Percentiles rank a stretch among this genome's conserved stretches.
These are phyloP conservation scores for Mesorhabditis spiculigera DNA, from an alignment of 2,888 invertebrate genomes.

Conservation along the genomic window DNA sequence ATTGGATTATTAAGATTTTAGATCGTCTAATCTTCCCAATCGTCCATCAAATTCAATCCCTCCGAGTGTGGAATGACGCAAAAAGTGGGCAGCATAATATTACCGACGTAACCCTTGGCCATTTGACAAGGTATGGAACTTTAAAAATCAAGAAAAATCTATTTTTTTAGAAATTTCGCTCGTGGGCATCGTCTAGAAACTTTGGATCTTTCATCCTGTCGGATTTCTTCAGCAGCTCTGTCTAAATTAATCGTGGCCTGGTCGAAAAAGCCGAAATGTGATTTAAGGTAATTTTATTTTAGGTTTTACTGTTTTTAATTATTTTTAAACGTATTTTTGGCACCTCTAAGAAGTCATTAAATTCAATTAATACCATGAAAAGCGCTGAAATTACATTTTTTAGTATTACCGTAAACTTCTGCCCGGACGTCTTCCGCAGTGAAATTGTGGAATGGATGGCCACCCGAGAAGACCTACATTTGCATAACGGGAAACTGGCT, in stretches of 20 bases:
- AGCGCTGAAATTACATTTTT: background rate
- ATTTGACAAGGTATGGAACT: conserved; percentile 22
- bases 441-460: background rate
- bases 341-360: background rate
- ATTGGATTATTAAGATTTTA: background rate
- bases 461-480: background rate
- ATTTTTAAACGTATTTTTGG: too few relatives aligned
- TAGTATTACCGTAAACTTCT: background rate
- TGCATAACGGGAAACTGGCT: conserved; percentile 2
- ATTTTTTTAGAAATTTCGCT: conserved; percentile 16
- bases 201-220: conserved; percentile 31
- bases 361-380: background rate
- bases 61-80: conserved; percentile 45
- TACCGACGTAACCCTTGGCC: conserved; percentile 37
- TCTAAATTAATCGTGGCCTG: conserved; percentile 22
- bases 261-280: conserved; percentile 18
- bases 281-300: conserved; percentile 15
- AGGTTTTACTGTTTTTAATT: background rate
- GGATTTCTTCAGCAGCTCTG: conserved; percentile 20
- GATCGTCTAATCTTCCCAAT: background rate
- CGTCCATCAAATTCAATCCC: conserved; percentile 18
- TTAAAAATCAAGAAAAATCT: background rate
- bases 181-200: conserved; percentile 26
- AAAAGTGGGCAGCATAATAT: conserved; percentile 30
- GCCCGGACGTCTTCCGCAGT: conserved; percentile 3